Conservation (phyloP, 1,140 invertebrate species). For the Sminthurides bifidus region DNA sequence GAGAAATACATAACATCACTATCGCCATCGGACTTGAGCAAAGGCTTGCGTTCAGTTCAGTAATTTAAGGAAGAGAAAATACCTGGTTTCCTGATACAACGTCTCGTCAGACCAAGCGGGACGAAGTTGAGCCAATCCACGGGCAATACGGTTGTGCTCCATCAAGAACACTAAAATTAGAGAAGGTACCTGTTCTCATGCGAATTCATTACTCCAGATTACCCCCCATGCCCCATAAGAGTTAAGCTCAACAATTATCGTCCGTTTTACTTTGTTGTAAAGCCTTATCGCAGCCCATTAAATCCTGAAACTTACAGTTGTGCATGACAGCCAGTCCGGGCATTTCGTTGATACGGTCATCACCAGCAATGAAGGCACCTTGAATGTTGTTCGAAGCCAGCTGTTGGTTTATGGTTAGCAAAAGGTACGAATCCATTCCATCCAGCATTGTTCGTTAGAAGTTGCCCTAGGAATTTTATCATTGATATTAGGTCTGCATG, state of each 20-base stretch:
- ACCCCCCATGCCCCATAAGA: not conserved
- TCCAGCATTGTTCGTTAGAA: constrained; percentile 1
- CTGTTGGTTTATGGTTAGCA: too few species aligned
- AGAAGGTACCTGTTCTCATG: not conserved
- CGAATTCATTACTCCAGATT: not conserved
- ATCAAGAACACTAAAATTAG: constrained; percentile 18
- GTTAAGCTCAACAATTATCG: not conserved
- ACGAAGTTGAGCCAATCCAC: not conserved
- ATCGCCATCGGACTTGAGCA: too few species aligned
- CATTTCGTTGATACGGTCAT: constrained; percentile 42
- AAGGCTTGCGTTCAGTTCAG: too few species aligned
- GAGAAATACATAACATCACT: too few species aligned
- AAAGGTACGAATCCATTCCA: constrained; percentile 2
- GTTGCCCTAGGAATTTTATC: not conserved
- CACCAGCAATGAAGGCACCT: constrained; percentile 27
- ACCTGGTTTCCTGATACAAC: constrained; percentile 25
- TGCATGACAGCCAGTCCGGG: constrained; percentile 40
- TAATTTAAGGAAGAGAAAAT: not conserved
- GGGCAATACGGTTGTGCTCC: constrained; percentile 31
- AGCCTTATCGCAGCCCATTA: too few species aligned
- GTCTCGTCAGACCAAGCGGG: not conserved
- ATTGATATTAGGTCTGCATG: too few species aligned
- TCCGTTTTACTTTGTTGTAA: too few species aligned
- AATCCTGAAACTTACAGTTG: constrained; percentile 20
- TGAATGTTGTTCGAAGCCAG: too few species aligned